Conservation (phyloP, 2,797 vertebrate genomes). For the Otus scops region DNA sequence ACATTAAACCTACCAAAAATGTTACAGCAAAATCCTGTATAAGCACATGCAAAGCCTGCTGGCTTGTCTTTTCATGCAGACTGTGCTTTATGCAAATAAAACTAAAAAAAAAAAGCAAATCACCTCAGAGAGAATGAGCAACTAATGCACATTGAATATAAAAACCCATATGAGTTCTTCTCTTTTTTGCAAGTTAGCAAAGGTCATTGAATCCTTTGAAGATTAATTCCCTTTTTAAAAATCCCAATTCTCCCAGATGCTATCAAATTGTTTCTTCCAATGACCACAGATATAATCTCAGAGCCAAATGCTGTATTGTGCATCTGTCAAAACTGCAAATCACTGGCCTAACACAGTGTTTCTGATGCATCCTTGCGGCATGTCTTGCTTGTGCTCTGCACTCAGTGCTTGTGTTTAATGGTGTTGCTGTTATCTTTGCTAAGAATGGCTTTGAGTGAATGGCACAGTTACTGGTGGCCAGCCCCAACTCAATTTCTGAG, state of each 20-base stretch:
- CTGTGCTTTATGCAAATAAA: constrained; percentile 39
- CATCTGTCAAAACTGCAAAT: constrained; percentile 57
- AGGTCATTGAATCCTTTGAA: constrained; percentile 41
- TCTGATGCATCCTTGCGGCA: background rate
- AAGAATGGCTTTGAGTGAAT: background rate
- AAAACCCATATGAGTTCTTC: constrained; percentile 36
- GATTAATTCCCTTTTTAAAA: constrained; percentile 52
- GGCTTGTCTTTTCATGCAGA: background rate
- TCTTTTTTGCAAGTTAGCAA: constrained; percentile 28
- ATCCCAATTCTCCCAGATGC: constrained; percentile 19
- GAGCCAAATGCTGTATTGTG: constrained; percentile 50
- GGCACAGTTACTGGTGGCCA: background rate
- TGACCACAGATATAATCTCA: constrained; percentile 30
- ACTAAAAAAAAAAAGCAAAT: background rate
- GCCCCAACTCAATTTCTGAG: background rate
- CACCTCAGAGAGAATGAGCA: constrained; percentile 30
- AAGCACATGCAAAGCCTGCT: background rate
- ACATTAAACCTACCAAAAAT: background rate
- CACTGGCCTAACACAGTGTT: background rate
- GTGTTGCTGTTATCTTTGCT: background rate
- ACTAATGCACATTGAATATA: constrained; percentile 23
- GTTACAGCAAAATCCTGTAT: background rate
- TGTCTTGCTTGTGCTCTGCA: background rate
- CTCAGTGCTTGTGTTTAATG: background rate
- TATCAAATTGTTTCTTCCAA: constrained; percentile 39